phyloP scores from a whole-genome alignment of 1,140 invertebrate species.

The Polypedilum vanderplanki region DNA sequence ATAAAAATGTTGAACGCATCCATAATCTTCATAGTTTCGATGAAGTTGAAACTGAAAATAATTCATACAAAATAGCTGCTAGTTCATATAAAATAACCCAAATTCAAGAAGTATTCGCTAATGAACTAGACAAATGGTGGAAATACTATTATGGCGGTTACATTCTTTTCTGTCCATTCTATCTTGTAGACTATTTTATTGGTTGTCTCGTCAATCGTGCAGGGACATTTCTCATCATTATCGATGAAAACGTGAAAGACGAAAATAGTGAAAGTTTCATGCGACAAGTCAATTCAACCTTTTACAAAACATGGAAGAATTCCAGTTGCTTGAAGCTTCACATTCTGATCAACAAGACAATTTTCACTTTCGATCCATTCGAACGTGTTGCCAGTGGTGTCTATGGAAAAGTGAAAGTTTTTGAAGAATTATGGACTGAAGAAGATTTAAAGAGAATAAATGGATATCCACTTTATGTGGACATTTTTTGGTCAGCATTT shows the following conservation, averaged over 20 bases:
- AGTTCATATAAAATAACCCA: not conserved
- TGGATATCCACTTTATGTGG: slow-evolving; percentile 38
- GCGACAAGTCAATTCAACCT: not conserved
- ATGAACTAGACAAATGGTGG: not conserved
- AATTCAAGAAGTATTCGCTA: not conserved
- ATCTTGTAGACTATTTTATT: not conserved
- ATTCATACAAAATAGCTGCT: not conserved
- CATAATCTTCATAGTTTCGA: not conserved
- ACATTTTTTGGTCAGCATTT: slow-evolving; percentile 41
- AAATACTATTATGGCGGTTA: not conserved
- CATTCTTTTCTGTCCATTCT: not conserved
- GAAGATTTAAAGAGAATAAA: slow-evolving; percentile 35
- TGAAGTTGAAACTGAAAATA: not conserved
- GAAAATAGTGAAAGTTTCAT: not conserved
- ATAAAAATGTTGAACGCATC: not conserved
- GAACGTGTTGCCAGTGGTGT: not conserved
- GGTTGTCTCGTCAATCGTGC: not conserved
- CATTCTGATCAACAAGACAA: not conserved
- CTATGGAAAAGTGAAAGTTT: not conserved
- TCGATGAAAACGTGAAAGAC: not conserved
- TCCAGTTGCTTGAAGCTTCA: not conserved
- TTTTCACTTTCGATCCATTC: not conserved
- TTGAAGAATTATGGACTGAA: not conserved
- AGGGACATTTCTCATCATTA: not conserved
- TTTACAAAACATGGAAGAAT: not conserved